Evolutionary conservation across 2,888 invertebrate species (phyloP), one percentile per base, ranked within the genome.

Genomic region (Apodemia zela): DNA sequence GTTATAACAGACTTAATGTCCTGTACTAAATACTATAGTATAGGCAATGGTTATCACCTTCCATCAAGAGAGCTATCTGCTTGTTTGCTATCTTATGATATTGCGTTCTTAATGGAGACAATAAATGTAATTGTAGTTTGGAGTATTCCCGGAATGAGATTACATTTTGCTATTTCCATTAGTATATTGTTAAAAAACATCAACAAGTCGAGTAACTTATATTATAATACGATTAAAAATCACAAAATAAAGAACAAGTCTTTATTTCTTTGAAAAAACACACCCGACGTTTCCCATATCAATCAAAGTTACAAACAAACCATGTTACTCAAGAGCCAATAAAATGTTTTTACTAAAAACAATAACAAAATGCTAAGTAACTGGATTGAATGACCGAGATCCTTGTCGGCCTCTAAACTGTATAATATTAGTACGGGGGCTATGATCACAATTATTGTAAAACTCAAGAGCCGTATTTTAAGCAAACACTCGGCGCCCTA

Each of bases 401-500:
- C 77, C 29, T 57, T 57, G 75, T 81, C 78, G 76, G 75, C 76
- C 65, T 67, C 61, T 68, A 64, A 68, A 69, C 71, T 71, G 71
- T 72, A 73, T 68, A 66, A 73, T 66, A 77, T 75, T 77, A 74
- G 78, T 82, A 80, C 15, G 29, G 76, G 76, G 76, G 75, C 79
- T 81, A 82, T 76, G 76, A 75, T 76, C 79, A 79, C 81, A 82
- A 79, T 81, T 74, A 70, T 79, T 77, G 76, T 57, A 57, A 71
- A 72, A 72, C 78, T 77, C 80, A 78, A 82, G 82, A 81, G 81
- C 84, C 83, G 79, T 85, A 81, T 87, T 88, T 87, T 83, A 80
- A 87, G 85, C 86, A 89, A 89, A 89, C 87, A 86, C 89, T 83
- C 79, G 83, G 77, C 74, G 81, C 82, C 81, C 79, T 74, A 72